Conservation (phyloP, 1,140 invertebrate genomes). For the Diplogasteroides magnus region DNA sequence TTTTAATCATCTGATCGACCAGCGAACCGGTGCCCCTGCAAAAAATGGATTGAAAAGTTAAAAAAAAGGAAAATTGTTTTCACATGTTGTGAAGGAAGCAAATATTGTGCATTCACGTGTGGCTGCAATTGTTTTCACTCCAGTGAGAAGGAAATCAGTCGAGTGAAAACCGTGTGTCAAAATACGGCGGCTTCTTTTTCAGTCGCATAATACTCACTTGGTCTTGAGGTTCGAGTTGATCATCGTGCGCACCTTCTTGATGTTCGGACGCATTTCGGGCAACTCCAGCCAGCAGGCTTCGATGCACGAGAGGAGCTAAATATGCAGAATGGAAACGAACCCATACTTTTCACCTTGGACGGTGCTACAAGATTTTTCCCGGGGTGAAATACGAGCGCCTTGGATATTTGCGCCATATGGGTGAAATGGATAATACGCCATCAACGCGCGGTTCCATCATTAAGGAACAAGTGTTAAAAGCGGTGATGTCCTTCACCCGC, state of each 20-base stretch:
- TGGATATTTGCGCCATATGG: no score
- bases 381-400: no score
- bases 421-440: no score
- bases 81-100: not conserved
- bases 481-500: no score
- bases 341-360: not conserved
- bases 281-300: slow-evolving; percentile 54
- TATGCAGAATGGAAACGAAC: slow-evolving; percentile 14
- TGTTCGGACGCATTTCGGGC: slow-evolving; percentile 53
- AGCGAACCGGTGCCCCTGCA: slow-evolving; percentile 47
- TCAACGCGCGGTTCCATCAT: no score
- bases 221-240: slow-evolving; percentile 52
- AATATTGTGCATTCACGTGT: no score
- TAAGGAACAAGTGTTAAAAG: no score
- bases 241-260: slow-evolving; percentile 51
- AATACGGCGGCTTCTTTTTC: no score
- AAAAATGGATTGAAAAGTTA: slow-evolving; percentile 4
- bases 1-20: slow-evolving; percentile 56
- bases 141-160: no score
- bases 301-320: slow-evolving; percentile 48
- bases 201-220: slow-evolving; percentile 29
- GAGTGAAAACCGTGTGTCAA: no score
- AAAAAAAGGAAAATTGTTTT: no score
- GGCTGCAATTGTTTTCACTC: no score
- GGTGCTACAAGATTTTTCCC: not conserved